A percentile compares a stretch with the other conserved stretches of the same genome.
Conservation (phyloP, 2,113 vertebrate species). For the Trogon surrucura region DNA sequence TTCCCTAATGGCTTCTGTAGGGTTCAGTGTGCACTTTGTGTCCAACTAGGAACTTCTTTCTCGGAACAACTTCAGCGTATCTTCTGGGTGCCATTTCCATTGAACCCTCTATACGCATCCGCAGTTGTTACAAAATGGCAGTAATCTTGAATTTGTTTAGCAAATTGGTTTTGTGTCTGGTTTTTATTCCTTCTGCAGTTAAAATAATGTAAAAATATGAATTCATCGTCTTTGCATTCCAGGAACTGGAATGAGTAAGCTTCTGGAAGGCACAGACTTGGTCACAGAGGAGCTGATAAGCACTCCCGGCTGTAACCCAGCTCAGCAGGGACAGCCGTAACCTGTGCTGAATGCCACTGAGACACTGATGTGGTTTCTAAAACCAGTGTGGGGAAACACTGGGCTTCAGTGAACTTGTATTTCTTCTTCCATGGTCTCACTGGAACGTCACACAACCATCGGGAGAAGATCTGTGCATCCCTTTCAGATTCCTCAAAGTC, state of each 20-base stretch:
- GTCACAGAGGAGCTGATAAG: not conserved
- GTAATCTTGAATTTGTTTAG: not conserved
- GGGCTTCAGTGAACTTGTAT: slow-evolving; percentile 10
- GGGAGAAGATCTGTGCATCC: slow-evolving; percentile 32
- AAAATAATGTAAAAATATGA: not conserved
- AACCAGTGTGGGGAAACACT: slow-evolving; percentile 8
- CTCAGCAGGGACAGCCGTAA: not conserved
- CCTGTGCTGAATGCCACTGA: not conserved
- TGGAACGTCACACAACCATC: not conserved
- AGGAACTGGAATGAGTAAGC: slow-evolving; percentile 36
- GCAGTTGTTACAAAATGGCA: not conserved
- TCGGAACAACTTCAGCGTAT: not conserved
- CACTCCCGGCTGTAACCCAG: not conserved
- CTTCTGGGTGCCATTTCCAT: not conserved
- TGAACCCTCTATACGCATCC: not conserved
- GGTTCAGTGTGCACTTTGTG: slow-evolving; percentile 32
- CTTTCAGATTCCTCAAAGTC: slow-evolving; percentile 28
- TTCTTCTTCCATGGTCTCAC: slow-evolving; percentile 18
- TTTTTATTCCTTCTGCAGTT: slow-evolving; percentile 21
- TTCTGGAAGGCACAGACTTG: slow-evolving; percentile 48
- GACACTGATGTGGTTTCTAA: slow-evolving; percentile 4
- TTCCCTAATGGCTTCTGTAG: not conserved
- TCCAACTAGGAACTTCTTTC: not conserved
- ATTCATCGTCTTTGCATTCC: slow-evolving; percentile 35
- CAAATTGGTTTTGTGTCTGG: not conserved